Base-by-base conservation (phyloP, 2,888 invertebrate genomes). In the Nomada goodeniana region DNA sequence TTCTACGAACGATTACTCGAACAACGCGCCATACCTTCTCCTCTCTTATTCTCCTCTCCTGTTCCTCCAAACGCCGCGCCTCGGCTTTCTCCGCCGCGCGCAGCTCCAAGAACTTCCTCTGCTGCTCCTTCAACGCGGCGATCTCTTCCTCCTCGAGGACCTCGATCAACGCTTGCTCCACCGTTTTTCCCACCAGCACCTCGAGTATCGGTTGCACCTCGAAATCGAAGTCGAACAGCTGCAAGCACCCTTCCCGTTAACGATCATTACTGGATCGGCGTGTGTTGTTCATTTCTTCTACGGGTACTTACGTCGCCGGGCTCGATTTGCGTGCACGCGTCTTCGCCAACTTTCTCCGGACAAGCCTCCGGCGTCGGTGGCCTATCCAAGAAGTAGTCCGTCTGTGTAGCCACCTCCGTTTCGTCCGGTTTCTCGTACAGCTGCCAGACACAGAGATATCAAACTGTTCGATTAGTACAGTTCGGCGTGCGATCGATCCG, bases 61-160 rank as follows among this genome's bases (percentile, higher is more conserved):
- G 96, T 90, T 97, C 97, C 90, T 97, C 97, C 67, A 98, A 95
- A 82, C 98, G 95, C 89, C 96, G 96, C 73, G 97, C 95, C 94
- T 98, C 98, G 2, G 97, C 97, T 82, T 97, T 95, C 94, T 98
- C 98, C 20, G 97, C 96, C 89, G 97, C 97, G 72, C 98, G 95
- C 85, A 97, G 94, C 93, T 96, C 96, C 84, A 95, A 93, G 91
- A 96, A 97, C 91, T 96, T 94, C 92, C 96, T 95, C 93, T 97
- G 97, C 92, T 98, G 97, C 91, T 96, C 96, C 79, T 97, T 95
- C 86, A 98, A 94, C 42, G 97, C 96, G 5, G 96, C 96, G 87
- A 98, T 94, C 94, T 99, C 98, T 94, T 98, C 98, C 93, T 99
- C 98, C 93, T 98, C 98, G 88, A 98, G 96, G 53, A 98, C 98